Conservation (phyloP, 2,113 vertebrate species). For the Nerophis lumbriciformis region DNA sequence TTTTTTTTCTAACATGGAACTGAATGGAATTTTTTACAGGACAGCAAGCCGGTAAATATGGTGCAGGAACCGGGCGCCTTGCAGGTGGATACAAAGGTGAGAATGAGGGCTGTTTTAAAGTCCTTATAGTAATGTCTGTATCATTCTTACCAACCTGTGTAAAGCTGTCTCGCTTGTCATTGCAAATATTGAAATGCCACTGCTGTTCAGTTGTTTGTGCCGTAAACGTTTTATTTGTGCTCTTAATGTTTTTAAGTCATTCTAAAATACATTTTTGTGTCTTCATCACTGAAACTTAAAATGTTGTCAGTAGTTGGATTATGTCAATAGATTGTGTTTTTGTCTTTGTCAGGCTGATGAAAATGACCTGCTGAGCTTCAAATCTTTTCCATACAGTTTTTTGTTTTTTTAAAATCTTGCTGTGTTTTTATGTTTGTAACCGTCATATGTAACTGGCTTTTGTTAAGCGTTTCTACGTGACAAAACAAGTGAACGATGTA, state of each 20-base stretch:
- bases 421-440: slow-evolving; percentile 7
- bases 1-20: slow-evolving; percentile 1
- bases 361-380: slow-evolving; percentile 15
- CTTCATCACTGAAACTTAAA: neutral
- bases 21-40: slow-evolving; percentile 33
- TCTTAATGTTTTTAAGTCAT: no score
- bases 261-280: no score
- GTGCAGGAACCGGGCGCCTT: slow-evolving; percentile 45
- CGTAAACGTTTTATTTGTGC: no score
- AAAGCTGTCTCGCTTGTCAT: no score
- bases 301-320: neutral
- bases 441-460: slow-evolving; percentile 2
- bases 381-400: slow-evolving; percentile 9
- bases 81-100: slow-evolving; percentile 71
- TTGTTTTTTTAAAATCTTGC: slow-evolving; percentile 18
- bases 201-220: no score
- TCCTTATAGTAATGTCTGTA: no score
- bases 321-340: neutral
- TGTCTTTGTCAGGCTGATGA: slow-evolving; percentile 42
- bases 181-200: no score
- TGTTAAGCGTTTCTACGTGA: slow-evolving; percentile 4
- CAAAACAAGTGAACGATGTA: slow-evolving; percentile 19
- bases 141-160: no score
- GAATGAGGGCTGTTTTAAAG: neutral
- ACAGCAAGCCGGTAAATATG: slow-evolving; percentile 63